Percentiles rank a stretch among this genome's conserved stretches.
phyloP scores from a whole-genome alignment of 2,888 invertebrate genomes.

The Sepioteuthis lessoniana region DNA sequence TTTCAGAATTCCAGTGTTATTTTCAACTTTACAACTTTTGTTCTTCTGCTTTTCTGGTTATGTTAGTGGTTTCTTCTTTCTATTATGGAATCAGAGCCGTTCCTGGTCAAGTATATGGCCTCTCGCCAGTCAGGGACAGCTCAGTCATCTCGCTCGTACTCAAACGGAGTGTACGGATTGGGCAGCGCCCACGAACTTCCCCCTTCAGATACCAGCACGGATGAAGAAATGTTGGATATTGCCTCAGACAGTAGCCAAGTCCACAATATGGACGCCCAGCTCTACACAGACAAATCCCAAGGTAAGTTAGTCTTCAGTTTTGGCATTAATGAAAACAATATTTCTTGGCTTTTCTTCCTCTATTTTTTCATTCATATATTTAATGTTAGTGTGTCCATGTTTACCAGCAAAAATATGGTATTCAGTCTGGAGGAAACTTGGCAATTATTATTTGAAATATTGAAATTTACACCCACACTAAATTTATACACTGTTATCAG shows the following conservation, averaged over 20 bases:
- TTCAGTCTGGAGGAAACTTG: too few relatives aligned
- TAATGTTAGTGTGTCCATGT: too few relatives aligned
- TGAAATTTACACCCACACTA: too few relatives aligned
- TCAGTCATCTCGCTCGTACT: constrained; percentile 49
- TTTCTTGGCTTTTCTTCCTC: too few relatives aligned
- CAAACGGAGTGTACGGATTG: constrained; percentile 51
- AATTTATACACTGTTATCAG: too few relatives aligned
- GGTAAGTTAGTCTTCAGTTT: neutral
- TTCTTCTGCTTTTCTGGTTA: neutral
- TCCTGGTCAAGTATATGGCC: constrained; percentile 51
- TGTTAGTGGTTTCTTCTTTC: constrained; percentile 34
- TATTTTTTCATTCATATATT: too few relatives aligned
- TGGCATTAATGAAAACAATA: neutral
- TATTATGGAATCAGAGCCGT: constrained; percentile 51
- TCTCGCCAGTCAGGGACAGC: constrained; percentile 46
- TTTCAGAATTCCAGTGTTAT: neutral
- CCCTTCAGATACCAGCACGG: constrained; percentile 52
- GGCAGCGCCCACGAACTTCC: constrained; percentile 49
- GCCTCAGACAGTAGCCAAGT: constrained; percentile 44
- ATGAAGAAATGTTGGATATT: constrained; percentile 46
- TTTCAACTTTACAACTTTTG: neutral
- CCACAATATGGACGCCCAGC: neutral
- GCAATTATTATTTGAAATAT: too few relatives aligned
- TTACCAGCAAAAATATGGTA: too few relatives aligned
- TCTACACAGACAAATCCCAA: constrained; percentile 44